Percentiles rank a stretch among this genome's conserved stretches.
Evolutionary conservation across 2,797 vertebrate genomes (phyloP).

Genomic region (Mormyrus hasselquistii): DNA sequence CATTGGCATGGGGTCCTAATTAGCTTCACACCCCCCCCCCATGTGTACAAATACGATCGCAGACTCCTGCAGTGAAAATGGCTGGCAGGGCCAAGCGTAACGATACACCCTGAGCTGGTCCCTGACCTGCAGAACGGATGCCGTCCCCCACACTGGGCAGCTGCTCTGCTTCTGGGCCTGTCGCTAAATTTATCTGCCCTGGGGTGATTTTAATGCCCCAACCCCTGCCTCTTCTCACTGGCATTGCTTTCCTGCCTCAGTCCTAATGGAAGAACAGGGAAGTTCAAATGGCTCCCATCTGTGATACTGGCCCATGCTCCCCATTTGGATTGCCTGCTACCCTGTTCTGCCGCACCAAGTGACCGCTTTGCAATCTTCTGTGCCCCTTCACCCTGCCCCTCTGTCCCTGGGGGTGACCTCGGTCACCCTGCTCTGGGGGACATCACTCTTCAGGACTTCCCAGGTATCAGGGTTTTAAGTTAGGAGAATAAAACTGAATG

Average conservation of each 20-base stretch:
- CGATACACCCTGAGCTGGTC: not conserved
- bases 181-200: not conserved
- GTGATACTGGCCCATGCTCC: not conserved
- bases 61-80: constrained; percentile 13
- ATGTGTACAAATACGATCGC: not conserved
- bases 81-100: not conserved
- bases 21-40: not conserved
- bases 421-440: not conserved
- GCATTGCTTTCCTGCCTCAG: not conserved
- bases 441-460: not conserved
- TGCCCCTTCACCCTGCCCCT: not conserved
- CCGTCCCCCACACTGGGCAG: not conserved
- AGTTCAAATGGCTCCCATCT: not conserved
- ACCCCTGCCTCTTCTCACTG: not conserved
- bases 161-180: not conserved
- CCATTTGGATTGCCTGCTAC: not conserved
- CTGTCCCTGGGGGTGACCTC: not conserved
- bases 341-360: not conserved
- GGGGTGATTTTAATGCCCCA: not conserved
- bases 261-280: not conserved
- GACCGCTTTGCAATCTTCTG: not conserved
- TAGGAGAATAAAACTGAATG: not conserved
- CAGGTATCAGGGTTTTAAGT: not conserved
- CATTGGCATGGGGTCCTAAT: not conserved
- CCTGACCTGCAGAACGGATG: not conserved